A percentile compares a stretch with the other conserved stretches of the same genome.
Evolutionary conservation across 1,140 invertebrate genomes (phyloP).

Genomic region (Propsilocerus akamusi): DNA sequence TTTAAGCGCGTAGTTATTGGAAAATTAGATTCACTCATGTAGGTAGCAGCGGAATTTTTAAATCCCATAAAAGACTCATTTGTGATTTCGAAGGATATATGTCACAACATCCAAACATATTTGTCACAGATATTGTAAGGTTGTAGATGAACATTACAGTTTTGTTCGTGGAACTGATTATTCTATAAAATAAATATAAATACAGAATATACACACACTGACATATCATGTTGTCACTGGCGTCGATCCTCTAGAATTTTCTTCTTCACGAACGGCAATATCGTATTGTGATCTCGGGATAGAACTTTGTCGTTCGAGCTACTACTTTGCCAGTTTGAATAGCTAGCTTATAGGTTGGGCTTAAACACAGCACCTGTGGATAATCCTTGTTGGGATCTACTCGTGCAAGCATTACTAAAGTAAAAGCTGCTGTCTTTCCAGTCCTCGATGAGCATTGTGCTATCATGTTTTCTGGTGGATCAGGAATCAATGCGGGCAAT

Average conservation of each 20-base stretch:
- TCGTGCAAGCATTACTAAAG: slow-evolving; percentile 89
- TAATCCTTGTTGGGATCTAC: slow-evolving; percentile 61
- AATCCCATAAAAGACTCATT: too few species aligned
- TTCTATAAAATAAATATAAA: too few species aligned
- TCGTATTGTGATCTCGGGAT: slow-evolving; percentile 72
- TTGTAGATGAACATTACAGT: too few species aligned
- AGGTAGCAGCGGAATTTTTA: too few species aligned
- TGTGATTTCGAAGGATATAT: too few species aligned
- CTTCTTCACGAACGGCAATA: slow-evolving; percentile 88
- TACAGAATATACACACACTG: too few species aligned
- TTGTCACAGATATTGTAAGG: too few species aligned
- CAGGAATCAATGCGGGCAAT: slow-evolving; percentile 75
- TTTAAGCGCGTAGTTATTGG: too few species aligned
- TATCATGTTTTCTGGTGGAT: slow-evolving; percentile 95
- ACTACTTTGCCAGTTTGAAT: slow-evolving; percentile 93
- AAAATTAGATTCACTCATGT: too few species aligned
- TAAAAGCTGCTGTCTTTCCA: slow-evolving; percentile 97
- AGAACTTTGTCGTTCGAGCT: slow-evolving; percentile 82
- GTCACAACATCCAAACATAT: too few species aligned
- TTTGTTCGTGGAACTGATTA: too few species aligned
- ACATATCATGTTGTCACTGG: too few species aligned
- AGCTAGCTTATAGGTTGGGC: slow-evolving; percentile 94
- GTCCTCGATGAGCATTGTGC: slow-evolving; percentile 98
- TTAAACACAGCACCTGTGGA: slow-evolving; percentile 87
- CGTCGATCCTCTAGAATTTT: slow-evolving; percentile 47